Percentiles rank a stretch among this genome's conserved stretches.
These are phyloP conservation scores for Acronicta alni DNA, from an alignment of 2,888 invertebrate species.

Conservation along the genomic window DNA sequence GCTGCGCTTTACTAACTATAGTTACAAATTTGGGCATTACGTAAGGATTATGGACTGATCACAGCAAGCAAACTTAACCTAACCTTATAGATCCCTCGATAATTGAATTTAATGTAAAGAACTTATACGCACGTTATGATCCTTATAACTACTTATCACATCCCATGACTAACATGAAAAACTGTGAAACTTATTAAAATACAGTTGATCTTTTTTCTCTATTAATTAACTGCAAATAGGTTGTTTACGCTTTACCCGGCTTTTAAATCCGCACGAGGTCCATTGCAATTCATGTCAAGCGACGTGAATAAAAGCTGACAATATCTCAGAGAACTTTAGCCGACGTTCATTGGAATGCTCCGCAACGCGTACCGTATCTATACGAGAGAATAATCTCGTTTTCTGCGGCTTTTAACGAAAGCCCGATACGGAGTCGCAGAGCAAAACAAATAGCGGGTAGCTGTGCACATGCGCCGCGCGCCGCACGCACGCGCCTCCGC, in stretches of 20 bases:
- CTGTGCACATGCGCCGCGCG: conserved; percentile 78
- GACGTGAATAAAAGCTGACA: conserved; percentile 70
- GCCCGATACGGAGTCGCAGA: conserved; percentile 71
- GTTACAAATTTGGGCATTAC: no score
- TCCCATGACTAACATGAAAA: no score
- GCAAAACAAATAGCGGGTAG: conserved; percentile 82
- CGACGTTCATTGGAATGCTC: conserved; percentile 76
- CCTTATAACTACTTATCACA: no score
- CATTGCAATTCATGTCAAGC: conserved; percentile 70
- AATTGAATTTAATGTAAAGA: no score
- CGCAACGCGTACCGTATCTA: conserved; percentile 75
- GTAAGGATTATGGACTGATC: no score
- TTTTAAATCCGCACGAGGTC: conserved; percentile 55
- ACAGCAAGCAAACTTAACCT: no score
- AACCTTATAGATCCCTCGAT: no score
- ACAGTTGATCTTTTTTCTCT: conserved; percentile 20
- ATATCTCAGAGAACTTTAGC: conserved; percentile 68
- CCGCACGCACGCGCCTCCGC: conserved; percentile 74
- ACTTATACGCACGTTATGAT: no score
- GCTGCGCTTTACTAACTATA: no score
- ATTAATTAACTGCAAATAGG: conserved; percentile 39
- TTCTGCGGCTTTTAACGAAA: conserved; percentile 75
- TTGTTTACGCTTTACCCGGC: conserved; percentile 55
- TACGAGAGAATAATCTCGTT: conserved; percentile 81
- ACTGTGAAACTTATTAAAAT: conserved; percentile 11